Percentiles rank a stretch among this genome's conserved stretches.
These are phyloP conservation scores for Synergus japonicus DNA, from an alignment of 2,888 invertebrate genomes.

Conservation along the genomic window DNA sequence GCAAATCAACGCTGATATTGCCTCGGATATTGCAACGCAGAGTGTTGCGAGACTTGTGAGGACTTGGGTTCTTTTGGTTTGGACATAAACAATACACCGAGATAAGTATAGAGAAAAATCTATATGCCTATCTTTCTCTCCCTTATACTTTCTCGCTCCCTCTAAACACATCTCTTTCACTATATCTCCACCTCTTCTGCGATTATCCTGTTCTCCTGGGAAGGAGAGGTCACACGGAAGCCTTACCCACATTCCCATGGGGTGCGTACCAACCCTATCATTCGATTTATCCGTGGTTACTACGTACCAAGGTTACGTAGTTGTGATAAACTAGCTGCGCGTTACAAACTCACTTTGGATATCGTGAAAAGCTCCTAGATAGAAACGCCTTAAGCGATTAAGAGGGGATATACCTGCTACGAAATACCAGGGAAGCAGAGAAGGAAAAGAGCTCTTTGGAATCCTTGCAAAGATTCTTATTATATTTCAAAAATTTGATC, in stretches of 20 bases:
- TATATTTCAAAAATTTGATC: not conserved
- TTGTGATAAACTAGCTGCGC: constrained; percentile 12
- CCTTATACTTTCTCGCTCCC: constrained; percentile 31
- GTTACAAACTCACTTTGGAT: constrained; percentile 51
- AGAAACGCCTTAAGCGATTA: constrained; percentile 64
- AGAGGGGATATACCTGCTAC: constrained; percentile 73
- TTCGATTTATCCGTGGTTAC: constrained; percentile 48
- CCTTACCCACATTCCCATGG: constrained; percentile 76
- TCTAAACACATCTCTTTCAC: constrained; percentile 39
- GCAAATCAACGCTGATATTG: no score
- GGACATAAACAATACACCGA: no score
- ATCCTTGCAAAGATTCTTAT: not conserved
- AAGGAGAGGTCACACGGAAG: constrained; percentile 76
- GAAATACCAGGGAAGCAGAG: constrained; percentile 70
- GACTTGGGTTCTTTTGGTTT: no score
- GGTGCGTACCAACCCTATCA: constrained; percentile 60
- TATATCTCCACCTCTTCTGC: constrained; percentile 54
- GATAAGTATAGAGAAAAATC: not conserved
- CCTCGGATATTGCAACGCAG: no score
- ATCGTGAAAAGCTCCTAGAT: constrained; percentile 50
- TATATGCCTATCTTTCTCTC: constrained; percentile 27
- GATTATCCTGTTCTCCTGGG: constrained; percentile 73
- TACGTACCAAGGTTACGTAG: constrained; percentile 19
- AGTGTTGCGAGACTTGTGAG: no score
- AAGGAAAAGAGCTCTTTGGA: constrained; percentile 19